Evolutionary conservation across 2,888 invertebrate species (phyloP).

Genomic region (Fissipunctia ypsillon): DNA sequence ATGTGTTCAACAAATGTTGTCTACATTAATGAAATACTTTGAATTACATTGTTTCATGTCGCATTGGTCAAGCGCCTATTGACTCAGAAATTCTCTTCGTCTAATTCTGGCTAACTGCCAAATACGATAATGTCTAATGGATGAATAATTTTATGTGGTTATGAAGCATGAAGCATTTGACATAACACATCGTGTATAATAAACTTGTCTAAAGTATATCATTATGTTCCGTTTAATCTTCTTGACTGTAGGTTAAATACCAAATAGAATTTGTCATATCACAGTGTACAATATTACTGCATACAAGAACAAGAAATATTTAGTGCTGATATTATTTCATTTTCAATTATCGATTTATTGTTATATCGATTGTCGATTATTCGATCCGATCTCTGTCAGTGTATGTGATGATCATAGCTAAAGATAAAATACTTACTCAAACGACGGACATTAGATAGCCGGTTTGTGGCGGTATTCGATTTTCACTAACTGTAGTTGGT

Average conservation of each 20-base stretch:
- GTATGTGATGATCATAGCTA: not conserved
- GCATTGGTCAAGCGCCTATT: conserved; percentile 29
- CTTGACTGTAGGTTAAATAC: conserved; percentile 9
- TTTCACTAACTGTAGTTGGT: not conserved
- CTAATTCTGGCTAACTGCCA: conserved; percentile 43
- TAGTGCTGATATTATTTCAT: not conserved
- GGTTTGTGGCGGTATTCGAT: not conserved
- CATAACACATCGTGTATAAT: conserved; percentile 39
- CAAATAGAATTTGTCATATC: conserved; percentile 14
- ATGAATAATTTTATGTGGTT: conserved; percentile 52
- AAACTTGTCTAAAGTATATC: conserved; percentile 35
- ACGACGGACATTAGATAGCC: no score
- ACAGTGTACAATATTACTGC: not conserved
- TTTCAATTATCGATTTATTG: not conserved
- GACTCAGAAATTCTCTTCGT: conserved; percentile 36
- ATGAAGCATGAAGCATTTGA: conserved; percentile 46
- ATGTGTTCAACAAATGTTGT: not conserved
- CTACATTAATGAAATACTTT: conserved; percentile 23
- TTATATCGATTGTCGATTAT: not conserved
- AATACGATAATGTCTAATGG: conserved; percentile 35
- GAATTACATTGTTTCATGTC: conserved; percentile 15
- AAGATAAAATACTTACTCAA: not conserved
- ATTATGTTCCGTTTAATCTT: conserved; percentile 38
- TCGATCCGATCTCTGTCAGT: not conserved
- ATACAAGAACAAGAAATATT: not conserved